Evolutionary conservation across 2,113 vertebrate species (phyloP), one percentile per base, ranked within the genome.

Genomic region (Sapayoa aenigma): DNA sequence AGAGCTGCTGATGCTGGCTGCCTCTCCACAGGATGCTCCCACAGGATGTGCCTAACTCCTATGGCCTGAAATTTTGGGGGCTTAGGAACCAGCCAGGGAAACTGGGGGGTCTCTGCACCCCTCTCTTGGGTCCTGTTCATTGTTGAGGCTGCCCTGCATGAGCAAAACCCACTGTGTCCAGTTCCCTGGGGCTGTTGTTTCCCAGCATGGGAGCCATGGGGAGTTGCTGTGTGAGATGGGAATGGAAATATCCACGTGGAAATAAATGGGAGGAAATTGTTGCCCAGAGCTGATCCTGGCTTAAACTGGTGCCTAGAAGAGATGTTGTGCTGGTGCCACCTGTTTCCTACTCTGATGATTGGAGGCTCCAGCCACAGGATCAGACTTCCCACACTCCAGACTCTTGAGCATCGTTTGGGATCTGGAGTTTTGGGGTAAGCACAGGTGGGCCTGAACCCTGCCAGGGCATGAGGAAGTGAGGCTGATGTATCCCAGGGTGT

Each of bases 21-120:
- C 23, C 33, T 71, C 17, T 28, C n/a, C 28, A 27, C 19, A 19
- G 72, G 37, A 1, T 50, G 73, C 41, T 74, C 46, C 75, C 0
- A 1, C 2, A 1, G 66, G 47, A 33, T 23, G 23, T 0, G 0
- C 19, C 20, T 8, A 28, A 17, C 46, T 62, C 8, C 0, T 17
- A 42, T 25, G 39, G 31, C 24, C 6, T 49, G 46, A 58, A 53
- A 33, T 41, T 37, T 33, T 18, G 28, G 44, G 58, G 47, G 55
- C 31, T 50, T 50, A 41, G 39, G 39, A 19, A 72, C 25, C 52
- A 72, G 31, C 8, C 9, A 27, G 50, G 50, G 59, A 42, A 81
- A 42, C 0, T n/a, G 31, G 11, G 31, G 31, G 4, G 18, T 56
- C 41, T 9, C 55, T 42, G 23, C 30, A 3, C 39, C 39, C 41